Evolutionary conservation across 1,140 invertebrate species (phyloP), one percentile per base, ranked within the genome.

Genomic region (Procambarus virginalis): DNA sequence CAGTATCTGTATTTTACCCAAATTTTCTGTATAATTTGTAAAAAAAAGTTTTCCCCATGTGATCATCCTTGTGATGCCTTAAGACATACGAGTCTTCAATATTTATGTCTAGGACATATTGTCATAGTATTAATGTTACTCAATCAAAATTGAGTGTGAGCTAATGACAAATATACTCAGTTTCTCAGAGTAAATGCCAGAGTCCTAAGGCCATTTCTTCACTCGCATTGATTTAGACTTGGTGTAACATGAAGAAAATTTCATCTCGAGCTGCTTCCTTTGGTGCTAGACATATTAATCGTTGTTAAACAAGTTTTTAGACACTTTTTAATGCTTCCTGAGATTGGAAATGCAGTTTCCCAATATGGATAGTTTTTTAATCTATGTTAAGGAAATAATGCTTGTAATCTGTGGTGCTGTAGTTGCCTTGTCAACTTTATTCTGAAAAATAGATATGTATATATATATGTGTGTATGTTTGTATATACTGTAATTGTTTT

Each of bases 321-420:
- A 64, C 9, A 55, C 9, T 80, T 55, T 46, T 76, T 3, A 17
- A 48, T 77, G 51, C 73, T 70, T 20, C n/a, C 70, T 77, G 55
- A 77, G n/a, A 70, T 46, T 76, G 51, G n/a, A 60, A 85, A 58
- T 49, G 8, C 48, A 58, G 70, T 77, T 58, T 58, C 51, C 34
- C 49, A 46, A 4, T 34, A 17, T 51, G 55, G 84, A 49, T 76
- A 51, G 34, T 76, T 77, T 77, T 49, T 17, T 70, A 48, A 58
- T 51, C 49, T 70, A 55, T 58, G 55, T 58, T 55, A 77, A 85
- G 14, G 48, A 55, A 58, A 49, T 14, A n/a, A 73, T 77, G 84
- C 84, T 77, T 85, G 73, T 76, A 85, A 85, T 85, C 58, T 73
- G 58, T 85, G 84, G 84, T 85, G 84, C 84, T 85, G 84, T 85